These are phyloP conservation scores for Perccottus glenii DNA, from an alignment of 2,113 vertebrate genomes.

Conservation along the genomic window DNA sequence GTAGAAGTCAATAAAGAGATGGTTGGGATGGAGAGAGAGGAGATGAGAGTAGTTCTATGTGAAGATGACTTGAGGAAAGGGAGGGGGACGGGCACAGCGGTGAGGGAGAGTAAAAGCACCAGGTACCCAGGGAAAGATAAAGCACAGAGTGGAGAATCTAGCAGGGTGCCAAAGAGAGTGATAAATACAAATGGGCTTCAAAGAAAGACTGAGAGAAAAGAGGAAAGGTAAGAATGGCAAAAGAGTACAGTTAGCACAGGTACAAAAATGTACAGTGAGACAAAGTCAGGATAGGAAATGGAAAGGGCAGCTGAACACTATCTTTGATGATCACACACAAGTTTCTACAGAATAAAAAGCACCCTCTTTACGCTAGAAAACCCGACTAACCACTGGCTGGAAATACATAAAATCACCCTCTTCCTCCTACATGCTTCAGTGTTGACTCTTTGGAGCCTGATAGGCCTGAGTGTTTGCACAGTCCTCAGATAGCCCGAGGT, in stretches of 20 bases:
- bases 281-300: constrained; percentile 14
- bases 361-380: constrained; percentile 23
- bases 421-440: constrained; percentile 29
- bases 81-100: constrained; percentile 12
- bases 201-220: constrained; percentile 15
- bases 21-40: constrained; percentile 60
- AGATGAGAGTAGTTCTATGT: constrained; percentile 61
- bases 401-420: constrained; percentile 54
- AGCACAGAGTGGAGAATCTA: constrained; percentile 35
- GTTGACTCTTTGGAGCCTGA: constrained; percentile 43
- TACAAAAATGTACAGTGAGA: constrained; percentile 26
- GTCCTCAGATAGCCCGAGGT: constrained; percentile 43
- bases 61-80: constrained; percentile 63
- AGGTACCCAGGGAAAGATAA: constrained; percentile 34
- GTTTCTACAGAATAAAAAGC: not conserved
- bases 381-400: constrained; percentile 19
- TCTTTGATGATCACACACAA: constrained; percentile 15
- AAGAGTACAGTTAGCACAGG: constrained; percentile 15
- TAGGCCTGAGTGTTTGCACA: constrained; percentile 47
- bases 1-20: constrained; percentile 76
- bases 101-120: constrained; percentile 14
- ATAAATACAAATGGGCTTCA: constrained; percentile 39
- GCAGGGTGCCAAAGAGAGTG: constrained; percentile 11
- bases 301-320: not conserved
- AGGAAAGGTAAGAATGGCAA: not conserved